Conservation (phyloP, 2,797 vertebrate genomes). For the Nyctibius grandis region DNA sequence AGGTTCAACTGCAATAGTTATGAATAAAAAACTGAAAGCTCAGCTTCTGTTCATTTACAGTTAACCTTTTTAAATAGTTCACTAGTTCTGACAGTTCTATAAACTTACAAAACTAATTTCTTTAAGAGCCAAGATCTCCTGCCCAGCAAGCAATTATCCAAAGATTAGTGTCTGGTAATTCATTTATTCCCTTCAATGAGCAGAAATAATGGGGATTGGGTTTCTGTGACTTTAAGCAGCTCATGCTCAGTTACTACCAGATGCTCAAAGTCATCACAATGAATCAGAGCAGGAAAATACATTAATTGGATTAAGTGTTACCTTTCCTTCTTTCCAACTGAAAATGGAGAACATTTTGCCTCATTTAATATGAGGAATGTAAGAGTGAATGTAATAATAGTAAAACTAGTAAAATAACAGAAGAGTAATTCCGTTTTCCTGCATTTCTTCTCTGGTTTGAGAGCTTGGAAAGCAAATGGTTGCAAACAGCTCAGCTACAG, state of each 20-base stretch:
- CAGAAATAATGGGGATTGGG: slow-evolving; percentile 76
- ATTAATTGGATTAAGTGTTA: slow-evolving; percentile 73
- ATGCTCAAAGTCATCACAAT: slow-evolving; percentile 64
- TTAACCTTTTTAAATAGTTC: slow-evolving; percentile 59
- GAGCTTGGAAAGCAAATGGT: neutral
- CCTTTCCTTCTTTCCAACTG: neutral
- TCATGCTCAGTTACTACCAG: slow-evolving; percentile 68
- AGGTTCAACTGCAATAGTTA: neutral
- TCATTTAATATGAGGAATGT: neutral
- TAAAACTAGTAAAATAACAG: neutral
- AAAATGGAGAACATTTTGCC: neutral
- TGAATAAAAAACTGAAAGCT: neutral
- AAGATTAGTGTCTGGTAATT: slow-evolving; percentile 75
- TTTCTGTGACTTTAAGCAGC: slow-evolving; percentile 58
- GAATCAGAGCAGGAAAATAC: slow-evolving; percentile 65
- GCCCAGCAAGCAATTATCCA: slow-evolving; percentile 71
- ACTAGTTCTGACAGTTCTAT: slow-evolving; percentile 64
- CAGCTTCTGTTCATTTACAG: slow-evolving; percentile 52
- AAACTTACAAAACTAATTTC: slow-evolving; percentile 63
- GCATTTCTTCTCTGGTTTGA: neutral
- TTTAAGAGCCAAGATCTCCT: slow-evolving; percentile 62
- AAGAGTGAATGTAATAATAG: neutral
- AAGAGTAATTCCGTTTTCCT: neutral
- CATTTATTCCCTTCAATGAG: slow-evolving; percentile 73
- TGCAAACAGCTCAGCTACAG: neutral